These are phyloP conservation scores for Oscheius sp. DNA, from an alignment of 2,888 invertebrate species.

Conservation along the genomic window DNA sequence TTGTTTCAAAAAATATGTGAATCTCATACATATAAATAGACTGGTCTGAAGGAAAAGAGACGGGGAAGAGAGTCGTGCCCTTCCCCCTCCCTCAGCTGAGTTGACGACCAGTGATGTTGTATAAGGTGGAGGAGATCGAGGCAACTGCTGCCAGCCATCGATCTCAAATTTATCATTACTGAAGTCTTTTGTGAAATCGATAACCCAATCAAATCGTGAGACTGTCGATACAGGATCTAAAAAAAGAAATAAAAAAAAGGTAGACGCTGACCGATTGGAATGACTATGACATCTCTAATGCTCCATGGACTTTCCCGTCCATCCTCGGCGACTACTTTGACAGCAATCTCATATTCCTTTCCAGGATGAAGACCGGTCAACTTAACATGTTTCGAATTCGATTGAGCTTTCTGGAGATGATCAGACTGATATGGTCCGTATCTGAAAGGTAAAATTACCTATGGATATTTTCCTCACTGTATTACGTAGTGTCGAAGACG, in stretches of 20 bases:
- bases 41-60: conserved; percentile 13
- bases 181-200: conserved; percentile 36
- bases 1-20: conserved; percentile 26
- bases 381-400: conserved; percentile 48
- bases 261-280: conserved; percentile 43
- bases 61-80: conserved; percentile 3
- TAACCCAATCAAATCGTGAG: conserved; percentile 37
- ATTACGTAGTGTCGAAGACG: conserved; percentile 60
- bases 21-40: conserved; percentile 15
- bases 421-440: conserved; percentile 53
- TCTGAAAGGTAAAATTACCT: conserved; percentile 25
- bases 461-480: conserved; percentile 41
- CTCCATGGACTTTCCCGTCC: conserved; percentile 66
- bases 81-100: conserved; percentile 5
- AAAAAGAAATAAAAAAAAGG: background rate
- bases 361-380: conserved; percentile 33
- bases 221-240: conserved; percentile 17
- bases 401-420: conserved; percentile 51
- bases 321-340: conserved; percentile 59
- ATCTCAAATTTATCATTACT: conserved; percentile 27
- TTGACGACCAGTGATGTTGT: conserved; percentile 7
- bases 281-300: conserved; percentile 51
- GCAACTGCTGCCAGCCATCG: conserved; percentile 11
- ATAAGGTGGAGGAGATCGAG: conserved; percentile 1
- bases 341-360: conserved; percentile 59